Base-by-base conservation (phyloP, 2,113 vertebrate species). In the Ancistrus triradiatus region DNA sequence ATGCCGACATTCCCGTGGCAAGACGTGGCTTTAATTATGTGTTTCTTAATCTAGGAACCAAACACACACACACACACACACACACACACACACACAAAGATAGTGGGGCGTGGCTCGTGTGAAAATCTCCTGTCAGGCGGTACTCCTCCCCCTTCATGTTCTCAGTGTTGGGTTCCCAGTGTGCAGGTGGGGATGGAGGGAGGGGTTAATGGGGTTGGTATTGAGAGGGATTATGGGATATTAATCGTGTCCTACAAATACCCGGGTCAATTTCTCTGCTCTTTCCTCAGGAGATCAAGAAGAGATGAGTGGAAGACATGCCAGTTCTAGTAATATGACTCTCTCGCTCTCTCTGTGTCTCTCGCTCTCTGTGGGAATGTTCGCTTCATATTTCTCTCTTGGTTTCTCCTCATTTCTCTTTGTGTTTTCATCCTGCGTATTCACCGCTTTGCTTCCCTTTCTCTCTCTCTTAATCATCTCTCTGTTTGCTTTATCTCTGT, bases 371-470 rank as follows among this genome's bases (percentile, higher is more conserved):
- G 1, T n/a, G 11, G 35, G 7, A 25, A 6, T 4, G 22, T n/a
- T 35, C 42, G 52, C 73, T 74, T 68, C 72, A 78, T 66, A 19
- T 76, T 47, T 76, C 77, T 63, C 70, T 69, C 66, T 59, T 53
- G 70, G 44, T 59, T 46, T 63, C 56, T 37, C 27, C 53, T 52
- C 56, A 59, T 27, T 21, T 27, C 44, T 49, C 11, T 73, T 59
- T 58, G 17, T 7, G 60, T 69, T 56, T 50, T 14, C n/a, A 47
- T 64, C 37, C 38, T 44, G n/a, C 60, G 17, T 67, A 35, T 78
- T 59, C 24, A n/a, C n/a, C n/a, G n/a, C 2, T 5, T 71, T 33
- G 74, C 28, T 59, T 22, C 40, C 70, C 14, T 37, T 38, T 75
- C 47, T 66, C 69, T 77, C 64, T 49, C 71, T 74, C 65, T 59